These are phyloP conservation scores for Oenanthe oenanthe DNA, from an alignment of 2,113 vertebrate genomes.

Conservation along the genomic window DNA sequence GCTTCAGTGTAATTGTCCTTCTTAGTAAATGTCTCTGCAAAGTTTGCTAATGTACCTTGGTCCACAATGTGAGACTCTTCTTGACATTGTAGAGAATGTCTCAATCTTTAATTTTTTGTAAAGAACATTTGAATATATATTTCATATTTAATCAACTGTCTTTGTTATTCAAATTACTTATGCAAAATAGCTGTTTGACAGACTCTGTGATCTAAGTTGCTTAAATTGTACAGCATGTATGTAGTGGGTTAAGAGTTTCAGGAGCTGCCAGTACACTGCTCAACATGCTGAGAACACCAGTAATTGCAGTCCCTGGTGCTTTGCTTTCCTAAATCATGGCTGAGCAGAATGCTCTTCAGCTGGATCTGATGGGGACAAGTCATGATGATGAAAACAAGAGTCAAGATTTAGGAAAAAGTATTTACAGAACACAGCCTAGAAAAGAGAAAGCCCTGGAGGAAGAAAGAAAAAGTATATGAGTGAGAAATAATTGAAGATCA, in stretches of 20 bases:
- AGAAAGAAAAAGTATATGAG: neutral
- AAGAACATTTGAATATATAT: neutral
- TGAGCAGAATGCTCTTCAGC: neutral
- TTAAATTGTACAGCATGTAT: neutral
- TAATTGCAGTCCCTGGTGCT: constrained; percentile 28
- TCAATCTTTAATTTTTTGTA: neutral
- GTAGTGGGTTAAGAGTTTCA: constrained; percentile 1
- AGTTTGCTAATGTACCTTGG: neutral
- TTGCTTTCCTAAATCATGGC: neutral
- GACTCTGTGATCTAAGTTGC: constrained; percentile 7
- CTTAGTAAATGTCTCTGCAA: neutral
- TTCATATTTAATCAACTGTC: constrained; percentile 3
- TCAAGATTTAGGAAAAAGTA: constrained; percentile 8
- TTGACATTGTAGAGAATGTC: neutral
- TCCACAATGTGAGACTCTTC: neutral
- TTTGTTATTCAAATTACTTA: constrained; percentile 36
- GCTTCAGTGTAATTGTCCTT: neutral
- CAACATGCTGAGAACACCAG: neutral
- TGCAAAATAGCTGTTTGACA: constrained; percentile 39
- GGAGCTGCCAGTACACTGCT: neutral
- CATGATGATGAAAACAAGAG: neutral
- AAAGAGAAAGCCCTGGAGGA: constrained; percentile 10
- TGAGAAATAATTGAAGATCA: constrained; percentile 21
- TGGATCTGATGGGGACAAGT: neutral
- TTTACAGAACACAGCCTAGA: neutral